These are phyloP conservation scores for Entomyzon cyanotis DNA, from an alignment of 2,113 vertebrate genomes.

Conservation along the genomic window DNA sequence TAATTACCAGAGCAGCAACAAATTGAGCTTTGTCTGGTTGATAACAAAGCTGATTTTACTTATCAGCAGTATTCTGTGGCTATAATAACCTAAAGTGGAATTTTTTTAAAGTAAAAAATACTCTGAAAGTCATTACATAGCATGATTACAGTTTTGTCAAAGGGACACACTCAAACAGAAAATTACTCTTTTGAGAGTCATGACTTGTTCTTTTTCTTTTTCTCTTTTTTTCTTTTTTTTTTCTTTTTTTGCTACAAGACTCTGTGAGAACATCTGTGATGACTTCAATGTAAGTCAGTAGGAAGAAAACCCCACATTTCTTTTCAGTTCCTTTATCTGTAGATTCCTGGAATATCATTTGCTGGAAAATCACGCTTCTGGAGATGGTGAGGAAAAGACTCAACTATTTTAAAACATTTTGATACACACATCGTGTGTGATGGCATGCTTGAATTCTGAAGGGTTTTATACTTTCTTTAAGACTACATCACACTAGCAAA, in stretches of 20 bases:
- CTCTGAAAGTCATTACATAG: neutral
- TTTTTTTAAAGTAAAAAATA: neutral
- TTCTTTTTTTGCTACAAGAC: neutral
- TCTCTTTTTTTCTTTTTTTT: too few species aligned
- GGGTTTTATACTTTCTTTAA: neutral
- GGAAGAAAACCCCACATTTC: fast-evolving
- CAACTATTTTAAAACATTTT: neutral
- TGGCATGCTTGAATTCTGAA: neutral
- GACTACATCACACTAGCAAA: neutral
- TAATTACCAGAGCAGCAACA: neutral
- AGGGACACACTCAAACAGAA: neutral
- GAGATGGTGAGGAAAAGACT: neutral
- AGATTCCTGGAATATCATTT: neutral
- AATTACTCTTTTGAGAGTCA: neutral
- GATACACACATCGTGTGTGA: neutral
- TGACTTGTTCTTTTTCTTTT: neutral
- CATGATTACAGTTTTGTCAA: neutral
- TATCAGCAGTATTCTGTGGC: neutral
- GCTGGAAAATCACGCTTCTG: neutral
- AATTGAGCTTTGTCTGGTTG: neutral
- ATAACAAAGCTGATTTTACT: neutral
- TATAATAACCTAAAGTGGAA: neutral
- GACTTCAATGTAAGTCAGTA: neutral
- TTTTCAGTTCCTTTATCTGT: neutral
- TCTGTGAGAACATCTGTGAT: neutral